Conservation (phyloP, 2,888 invertebrate genomes). For the Thalpophila matura region DNA sequence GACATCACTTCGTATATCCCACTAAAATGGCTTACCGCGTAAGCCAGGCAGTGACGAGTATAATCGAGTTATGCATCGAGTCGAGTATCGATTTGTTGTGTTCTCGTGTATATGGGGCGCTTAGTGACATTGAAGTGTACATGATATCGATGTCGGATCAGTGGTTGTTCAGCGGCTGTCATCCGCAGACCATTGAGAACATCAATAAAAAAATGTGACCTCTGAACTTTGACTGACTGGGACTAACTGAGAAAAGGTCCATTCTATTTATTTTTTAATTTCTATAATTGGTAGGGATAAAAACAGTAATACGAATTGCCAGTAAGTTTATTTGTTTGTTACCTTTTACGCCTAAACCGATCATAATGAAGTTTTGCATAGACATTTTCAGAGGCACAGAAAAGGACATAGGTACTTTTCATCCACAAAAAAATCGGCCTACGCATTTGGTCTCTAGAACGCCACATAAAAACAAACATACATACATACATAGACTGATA, state of each 20-base stretch:
- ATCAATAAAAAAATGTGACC: not conserved
- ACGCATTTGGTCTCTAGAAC: too few species aligned
- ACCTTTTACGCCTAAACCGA: too few species aligned
- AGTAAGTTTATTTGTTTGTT: too few species aligned
- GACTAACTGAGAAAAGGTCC: not conserved
- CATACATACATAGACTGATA: too few species aligned
- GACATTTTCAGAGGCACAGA: too few species aligned
- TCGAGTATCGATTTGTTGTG: slow-evolving; percentile 57
- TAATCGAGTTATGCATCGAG: slow-evolving; percentile 57
- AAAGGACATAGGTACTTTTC: too few species aligned
- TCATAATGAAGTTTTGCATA: too few species aligned
- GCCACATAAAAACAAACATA: too few species aligned
- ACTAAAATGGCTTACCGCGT: slow-evolving; percentile 38
- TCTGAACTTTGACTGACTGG: not conserved
- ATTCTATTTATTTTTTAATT: too few species aligned
- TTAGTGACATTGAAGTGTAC: slow-evolving; percentile 41
- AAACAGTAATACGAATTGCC: too few species aligned
- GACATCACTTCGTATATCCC: slow-evolving; percentile 36
- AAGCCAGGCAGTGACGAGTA: slow-evolving; percentile 36
- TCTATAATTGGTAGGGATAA: too few species aligned
- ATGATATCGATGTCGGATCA: slow-evolving; percentile 19
- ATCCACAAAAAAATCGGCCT: too few species aligned
- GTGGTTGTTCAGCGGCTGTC: slow-evolving; percentile 16
- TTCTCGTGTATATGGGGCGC: slow-evolving; percentile 46
- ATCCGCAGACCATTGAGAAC: not conserved